These are phyloP conservation scores for Aproaerema taeniolella DNA, from an alignment of 2,888 invertebrate species.

Conservation along the genomic window DNA sequence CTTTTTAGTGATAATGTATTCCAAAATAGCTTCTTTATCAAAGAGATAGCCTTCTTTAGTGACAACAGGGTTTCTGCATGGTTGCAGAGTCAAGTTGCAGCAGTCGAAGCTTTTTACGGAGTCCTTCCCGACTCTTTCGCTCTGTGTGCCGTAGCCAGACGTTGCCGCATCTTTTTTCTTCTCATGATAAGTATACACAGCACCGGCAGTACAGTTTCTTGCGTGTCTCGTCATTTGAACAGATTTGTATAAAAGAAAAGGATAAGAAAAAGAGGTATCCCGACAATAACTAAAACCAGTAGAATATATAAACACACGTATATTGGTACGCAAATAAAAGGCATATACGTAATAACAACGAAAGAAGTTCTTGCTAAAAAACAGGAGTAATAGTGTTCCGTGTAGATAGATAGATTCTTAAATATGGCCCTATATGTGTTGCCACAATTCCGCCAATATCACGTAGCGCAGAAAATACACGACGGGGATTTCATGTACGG, in stretches of 20 bases:
- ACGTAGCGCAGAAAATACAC: too few species aligned
- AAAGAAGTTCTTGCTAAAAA: too few species aligned
- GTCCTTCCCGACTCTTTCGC: constrained; percentile 93
- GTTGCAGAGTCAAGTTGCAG: constrained; percentile 97
- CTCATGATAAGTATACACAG: constrained; percentile 98
- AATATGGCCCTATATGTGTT: too few species aligned
- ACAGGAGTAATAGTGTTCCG: too few species aligned
- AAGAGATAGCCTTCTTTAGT: constrained; percentile 92
- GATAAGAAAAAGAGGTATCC: too few species aligned
- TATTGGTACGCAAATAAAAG: background rate
- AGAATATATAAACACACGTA: background rate
- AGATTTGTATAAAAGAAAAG: too few species aligned
- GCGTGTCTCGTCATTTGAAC: constrained; percentile 98
- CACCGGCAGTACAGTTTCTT: constrained; percentile 98
- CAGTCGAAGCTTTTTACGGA: constrained; percentile 96
- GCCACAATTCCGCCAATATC: too few species aligned
- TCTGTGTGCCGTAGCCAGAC: constrained; percentile 95
- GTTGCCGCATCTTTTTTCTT: constrained; percentile 96
- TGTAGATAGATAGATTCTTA: too few species aligned
- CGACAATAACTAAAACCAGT: constrained; percentile 3
- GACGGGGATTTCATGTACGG: too few species aligned
- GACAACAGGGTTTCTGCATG: constrained; percentile 94
- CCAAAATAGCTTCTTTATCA: constrained; percentile 97
- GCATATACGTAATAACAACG: too few species aligned
- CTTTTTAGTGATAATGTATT: constrained; percentile 96